A percentile compares a stretch with the other conserved stretches of the same genome.
Conservation (phyloP, 1,140 invertebrate species). For the Lepidotrigona ventralis region DNA sequence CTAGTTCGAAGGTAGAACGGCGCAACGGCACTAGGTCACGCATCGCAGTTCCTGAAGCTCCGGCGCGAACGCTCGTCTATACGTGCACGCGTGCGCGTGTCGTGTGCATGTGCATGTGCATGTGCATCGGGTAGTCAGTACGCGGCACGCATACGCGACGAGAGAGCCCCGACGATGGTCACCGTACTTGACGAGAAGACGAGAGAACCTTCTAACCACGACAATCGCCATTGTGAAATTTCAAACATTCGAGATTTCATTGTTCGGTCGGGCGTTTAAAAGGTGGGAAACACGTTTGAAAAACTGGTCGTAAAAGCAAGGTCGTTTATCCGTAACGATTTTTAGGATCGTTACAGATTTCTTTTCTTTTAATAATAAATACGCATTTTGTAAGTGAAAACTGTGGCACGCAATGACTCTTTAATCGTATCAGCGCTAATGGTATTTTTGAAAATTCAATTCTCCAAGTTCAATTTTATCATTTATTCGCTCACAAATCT, state of each 20-base stretch:
- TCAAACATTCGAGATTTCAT: neutral
- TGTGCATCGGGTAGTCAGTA: constrained; percentile 39
- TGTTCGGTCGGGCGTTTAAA: neutral
- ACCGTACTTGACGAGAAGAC: neutral
- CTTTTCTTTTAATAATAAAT: no score
- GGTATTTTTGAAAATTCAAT: no score
- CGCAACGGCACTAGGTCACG: constrained; percentile 80
- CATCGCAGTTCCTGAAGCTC: constrained; percentile 76
- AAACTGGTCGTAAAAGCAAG: neutral
- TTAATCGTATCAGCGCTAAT: no score
- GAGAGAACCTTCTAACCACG: constrained; percentile 26
- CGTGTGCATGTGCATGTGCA: constrained; percentile 28
- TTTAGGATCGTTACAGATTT: no score
- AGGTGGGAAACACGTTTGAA: neutral
- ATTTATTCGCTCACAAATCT: no score
- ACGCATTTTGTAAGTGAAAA: no score
- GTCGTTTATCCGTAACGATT: no score
- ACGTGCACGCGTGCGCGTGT: constrained; percentile 30
- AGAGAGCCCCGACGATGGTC: constrained; percentile 41
- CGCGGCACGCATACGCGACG: constrained; percentile 62
- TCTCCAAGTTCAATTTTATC: no score
- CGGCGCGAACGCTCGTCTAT: constrained; percentile 47
- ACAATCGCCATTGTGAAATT: neutral
- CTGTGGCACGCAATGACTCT: no score
- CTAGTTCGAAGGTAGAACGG: constrained; percentile 79